A percentile compares a stretch with the other conserved stretches of the same genome.
Evolutionary conservation across 2,797 vertebrate genomes (phyloP).

Genomic region (Mormyrops boulengeri): DNA sequence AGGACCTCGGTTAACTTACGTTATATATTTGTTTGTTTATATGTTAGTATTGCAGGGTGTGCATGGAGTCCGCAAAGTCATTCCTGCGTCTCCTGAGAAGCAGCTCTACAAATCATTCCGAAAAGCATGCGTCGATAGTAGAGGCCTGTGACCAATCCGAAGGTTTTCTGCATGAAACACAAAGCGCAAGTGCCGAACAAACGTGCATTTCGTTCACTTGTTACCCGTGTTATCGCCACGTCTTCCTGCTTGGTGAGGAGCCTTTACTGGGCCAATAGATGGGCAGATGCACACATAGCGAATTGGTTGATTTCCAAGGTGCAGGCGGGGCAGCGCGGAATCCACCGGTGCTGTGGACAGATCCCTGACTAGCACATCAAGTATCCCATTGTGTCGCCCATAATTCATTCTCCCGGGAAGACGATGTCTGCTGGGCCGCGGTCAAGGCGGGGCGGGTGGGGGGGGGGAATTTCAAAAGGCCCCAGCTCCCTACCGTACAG

Average conservation of each 20-base stretch:
- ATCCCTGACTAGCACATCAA: conserved; percentile 97
- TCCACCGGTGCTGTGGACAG: conserved; percentile 42
- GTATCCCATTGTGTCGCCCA: conserved; percentile 93
- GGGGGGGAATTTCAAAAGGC: conserved; percentile 77
- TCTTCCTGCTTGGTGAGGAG: background rate
- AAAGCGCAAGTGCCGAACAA: background rate
- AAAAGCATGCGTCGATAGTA: background rate
- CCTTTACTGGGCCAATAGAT: background rate
- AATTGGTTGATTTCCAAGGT: conserved; percentile 80
- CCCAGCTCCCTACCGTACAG: conserved; percentile 72
- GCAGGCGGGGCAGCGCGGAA: conserved; percentile 80
- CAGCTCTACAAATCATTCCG: background rate
- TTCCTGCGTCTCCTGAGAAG: background rate
- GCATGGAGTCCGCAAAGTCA: background rate
- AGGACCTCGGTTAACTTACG: background rate
- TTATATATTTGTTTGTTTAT: background rate
- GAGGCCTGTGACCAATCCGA: background rate
- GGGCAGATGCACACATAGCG: conserved; percentile 47
- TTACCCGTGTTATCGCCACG: background rate
- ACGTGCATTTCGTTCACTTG: background rate
- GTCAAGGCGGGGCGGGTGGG: conserved; percentile 71
- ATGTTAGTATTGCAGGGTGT: background rate
- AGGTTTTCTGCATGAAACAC: background rate
- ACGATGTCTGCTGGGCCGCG: conserved; percentile 98
- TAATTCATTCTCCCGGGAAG: conserved; percentile 98